A percentile compares a stretch with the other conserved stretches of the same genome.
Conservation (phyloP, 2,797 vertebrate species). For the Zalophus californianus region DNA sequence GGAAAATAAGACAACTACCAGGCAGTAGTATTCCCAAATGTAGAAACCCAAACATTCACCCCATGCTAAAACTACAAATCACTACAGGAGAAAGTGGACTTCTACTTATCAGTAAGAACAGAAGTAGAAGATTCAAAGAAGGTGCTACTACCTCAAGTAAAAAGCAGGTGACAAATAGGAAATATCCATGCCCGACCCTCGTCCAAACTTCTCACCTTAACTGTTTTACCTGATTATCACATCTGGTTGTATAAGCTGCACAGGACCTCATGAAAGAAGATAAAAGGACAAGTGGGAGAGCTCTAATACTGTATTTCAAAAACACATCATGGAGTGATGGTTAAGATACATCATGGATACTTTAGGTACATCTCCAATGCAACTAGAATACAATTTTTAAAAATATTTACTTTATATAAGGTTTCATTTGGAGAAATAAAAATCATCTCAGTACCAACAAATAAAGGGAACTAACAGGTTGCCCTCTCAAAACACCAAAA, state of each 20-base stretch:
- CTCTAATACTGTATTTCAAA: not conserved
- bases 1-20: constrained; percentile 73
- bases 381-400: not conserved
- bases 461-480: not conserved
- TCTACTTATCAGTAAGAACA: not conserved
- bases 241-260: not conserved
- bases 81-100: not conserved
- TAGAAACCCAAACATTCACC: constrained; percentile 33
- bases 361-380: not conserved
- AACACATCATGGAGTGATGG: not conserved
- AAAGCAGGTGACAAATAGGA: constrained; percentile 30
- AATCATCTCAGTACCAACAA: not conserved
- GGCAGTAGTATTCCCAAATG: constrained; percentile 47
- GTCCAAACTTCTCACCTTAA: constrained; percentile 38
- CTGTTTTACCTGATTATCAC: constrained; percentile 17
- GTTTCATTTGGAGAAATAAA: not conserved
- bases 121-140: not conserved
- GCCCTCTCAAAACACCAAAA: not conserved
- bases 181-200: constrained; percentile 52
- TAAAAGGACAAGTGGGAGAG: not conserved
- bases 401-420: not conserved
- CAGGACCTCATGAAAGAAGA: constrained; percentile 33
- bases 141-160: constrained; percentile 15
- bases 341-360: not conserved
- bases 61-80: not conserved